These are phyloP conservation scores for Euplagia quadripunctaria DNA, from an alignment of 2,888 invertebrate genomes.

Conservation along the genomic window DNA sequence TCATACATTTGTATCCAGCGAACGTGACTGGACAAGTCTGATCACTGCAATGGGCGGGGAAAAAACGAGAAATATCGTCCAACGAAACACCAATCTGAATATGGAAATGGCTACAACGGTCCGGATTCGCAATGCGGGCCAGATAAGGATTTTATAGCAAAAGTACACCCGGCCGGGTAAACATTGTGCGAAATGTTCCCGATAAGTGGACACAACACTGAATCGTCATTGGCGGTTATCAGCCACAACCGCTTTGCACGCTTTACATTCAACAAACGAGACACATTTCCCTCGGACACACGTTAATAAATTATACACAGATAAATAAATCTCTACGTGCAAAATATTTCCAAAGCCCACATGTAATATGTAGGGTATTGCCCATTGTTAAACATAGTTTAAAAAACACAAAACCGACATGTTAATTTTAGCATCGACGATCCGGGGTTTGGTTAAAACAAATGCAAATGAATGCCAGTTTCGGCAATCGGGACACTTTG, in stretches of 20 bases:
- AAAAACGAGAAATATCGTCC: constrained; percentile 56
- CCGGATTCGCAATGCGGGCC: constrained; percentile 79
- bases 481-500: too few species aligned
- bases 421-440: too few species aligned
- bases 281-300: constrained; percentile 39
- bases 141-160: constrained; percentile 82
- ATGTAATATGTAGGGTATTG: neutral
- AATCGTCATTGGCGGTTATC: constrained; percentile 46
- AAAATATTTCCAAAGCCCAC: neutral
- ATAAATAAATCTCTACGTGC: constrained; percentile 31
- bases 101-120: constrained; percentile 74
- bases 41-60: constrained; percentile 53
- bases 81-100: constrained; percentile 75
- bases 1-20: constrained; percentile 48
- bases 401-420: neutral
- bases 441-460: too few species aligned
- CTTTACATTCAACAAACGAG: constrained; percentile 33
- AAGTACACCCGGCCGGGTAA: constrained; percentile 64
- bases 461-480: too few species aligned
- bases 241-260: constrained; percentile 22
- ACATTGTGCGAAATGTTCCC: constrained; percentile 66
- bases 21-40: constrained; percentile 64
- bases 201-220: constrained; percentile 64
- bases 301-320: constrained; percentile 37
- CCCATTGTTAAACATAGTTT: neutral